Percentiles rank a stretch among this genome's conserved stretches.
phyloP scores from a whole-genome alignment of 53 echinoderm and acorn worm species.

The Henricia sp. region DNA sequence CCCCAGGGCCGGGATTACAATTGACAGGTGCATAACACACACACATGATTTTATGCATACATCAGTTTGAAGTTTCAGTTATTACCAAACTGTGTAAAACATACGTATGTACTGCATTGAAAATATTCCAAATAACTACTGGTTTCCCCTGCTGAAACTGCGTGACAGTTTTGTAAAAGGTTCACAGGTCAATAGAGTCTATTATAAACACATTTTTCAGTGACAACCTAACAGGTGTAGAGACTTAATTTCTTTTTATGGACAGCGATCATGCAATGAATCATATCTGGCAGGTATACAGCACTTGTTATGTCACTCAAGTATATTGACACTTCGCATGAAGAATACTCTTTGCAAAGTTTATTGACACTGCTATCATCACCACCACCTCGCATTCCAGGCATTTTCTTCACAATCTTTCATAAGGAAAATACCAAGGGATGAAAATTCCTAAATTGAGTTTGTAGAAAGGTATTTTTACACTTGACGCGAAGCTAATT shows the following conservation, averaged over 20 bases:
- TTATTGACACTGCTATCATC: background rate
- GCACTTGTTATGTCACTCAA: background rate
- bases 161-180: background rate
- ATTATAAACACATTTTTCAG: constrained; percentile 7
- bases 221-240: constrained; percentile 18
- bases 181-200: constrained; percentile 10
- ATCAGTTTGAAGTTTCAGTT: no score
- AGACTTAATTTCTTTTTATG: background rate
- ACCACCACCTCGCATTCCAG: background rate
- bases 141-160: no score
- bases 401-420: background rate
- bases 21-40: no score
- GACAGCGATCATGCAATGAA: background rate
- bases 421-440: no score
- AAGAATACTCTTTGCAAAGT: background rate
- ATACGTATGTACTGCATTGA: no score
- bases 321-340: background rate
- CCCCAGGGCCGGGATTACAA: no score
- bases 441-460: no score
- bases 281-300: constrained; percentile 9
- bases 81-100: no score
- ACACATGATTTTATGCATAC: no score
- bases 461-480: no score
- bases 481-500: no score
- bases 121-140: no score